phyloP scores from a whole-genome alignment of 2,888 invertebrate genomes.

The Steinernema hermaphroditum region DNA sequence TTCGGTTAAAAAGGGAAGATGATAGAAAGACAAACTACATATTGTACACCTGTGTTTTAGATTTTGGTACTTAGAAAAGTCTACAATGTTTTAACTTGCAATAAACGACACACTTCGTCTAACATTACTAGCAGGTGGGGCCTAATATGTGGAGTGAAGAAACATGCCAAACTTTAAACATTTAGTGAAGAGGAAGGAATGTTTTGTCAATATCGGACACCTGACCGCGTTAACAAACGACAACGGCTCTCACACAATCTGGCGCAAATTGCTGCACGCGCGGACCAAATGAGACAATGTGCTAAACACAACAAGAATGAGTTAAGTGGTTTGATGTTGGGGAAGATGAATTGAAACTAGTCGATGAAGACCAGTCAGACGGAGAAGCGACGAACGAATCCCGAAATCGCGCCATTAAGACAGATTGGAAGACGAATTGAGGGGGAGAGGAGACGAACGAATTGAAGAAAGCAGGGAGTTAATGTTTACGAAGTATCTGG shows the following conservation, averaged over 20 bases:
- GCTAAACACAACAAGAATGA: too few relatives aligned
- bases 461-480: neutral
- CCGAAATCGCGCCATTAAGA: neutral
- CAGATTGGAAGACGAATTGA: slow-evolving; percentile 11
- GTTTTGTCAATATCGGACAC: neutral
- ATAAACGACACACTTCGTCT: too few relatives aligned
- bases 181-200: neutral
- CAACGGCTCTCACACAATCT: neutral
- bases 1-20: too few relatives aligned
- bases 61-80: too few relatives aligned
- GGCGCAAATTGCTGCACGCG: neutral
- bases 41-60: too few relatives aligned
- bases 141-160: neutral
- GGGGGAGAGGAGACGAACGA: neutral
- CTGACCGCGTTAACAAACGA: neutral
- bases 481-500: slow-evolving; percentile 8
- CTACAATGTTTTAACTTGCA: too few relatives aligned
- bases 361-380: too few relatives aligned
- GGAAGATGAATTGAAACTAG: too few relatives aligned
- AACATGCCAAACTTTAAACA: neutral
- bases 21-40: too few relatives aligned
- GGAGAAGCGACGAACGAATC: too few relatives aligned
- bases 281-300: neutral
- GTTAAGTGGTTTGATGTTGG: too few relatives aligned
- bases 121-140: too few relatives aligned